These are phyloP conservation scores for Tetheella fluctuosa DNA, from an alignment of 2,888 invertebrate genomes.

Conservation along the genomic window DNA sequence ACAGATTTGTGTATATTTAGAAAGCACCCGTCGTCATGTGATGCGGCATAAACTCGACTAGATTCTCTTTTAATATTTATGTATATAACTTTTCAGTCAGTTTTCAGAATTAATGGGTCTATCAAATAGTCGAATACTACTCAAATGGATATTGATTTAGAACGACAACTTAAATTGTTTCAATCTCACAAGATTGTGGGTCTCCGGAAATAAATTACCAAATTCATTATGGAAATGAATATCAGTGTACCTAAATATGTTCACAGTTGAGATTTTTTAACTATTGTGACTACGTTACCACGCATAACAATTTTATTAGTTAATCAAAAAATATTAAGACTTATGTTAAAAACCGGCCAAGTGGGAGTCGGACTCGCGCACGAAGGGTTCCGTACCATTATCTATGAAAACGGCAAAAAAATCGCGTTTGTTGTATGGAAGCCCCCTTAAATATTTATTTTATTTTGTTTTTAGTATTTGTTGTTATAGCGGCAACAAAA, in stretches of 20 bases:
- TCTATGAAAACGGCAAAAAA: no score
- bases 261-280: background rate
- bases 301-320: no score
- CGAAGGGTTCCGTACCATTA: no score
- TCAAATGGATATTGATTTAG: no score
- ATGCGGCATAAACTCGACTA: slow-evolving; percentile 20
- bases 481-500: no score
- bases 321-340: no score
- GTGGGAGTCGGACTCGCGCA: no score
- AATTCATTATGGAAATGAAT: background rate
- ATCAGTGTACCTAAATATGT: no score
- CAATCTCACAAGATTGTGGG: background rate
- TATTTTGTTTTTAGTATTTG: no score
- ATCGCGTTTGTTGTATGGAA: no score
- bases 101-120: background rate
- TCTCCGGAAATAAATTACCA: background rate
- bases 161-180: background rate
- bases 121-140: background rate
- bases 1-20: slow-evolving; percentile 47
- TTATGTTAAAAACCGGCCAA: no score
- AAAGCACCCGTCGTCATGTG: slow-evolving; percentile 35
- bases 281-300: background rate
- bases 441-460: no score
- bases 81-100: background rate
- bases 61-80: slow-evolving; percentile 23